Percentiles rank a stretch among this genome's conserved stretches.
Conservation (phyloP, 1,140 invertebrate genomes). For the Gyrodactylus bullatarudis region DNA sequence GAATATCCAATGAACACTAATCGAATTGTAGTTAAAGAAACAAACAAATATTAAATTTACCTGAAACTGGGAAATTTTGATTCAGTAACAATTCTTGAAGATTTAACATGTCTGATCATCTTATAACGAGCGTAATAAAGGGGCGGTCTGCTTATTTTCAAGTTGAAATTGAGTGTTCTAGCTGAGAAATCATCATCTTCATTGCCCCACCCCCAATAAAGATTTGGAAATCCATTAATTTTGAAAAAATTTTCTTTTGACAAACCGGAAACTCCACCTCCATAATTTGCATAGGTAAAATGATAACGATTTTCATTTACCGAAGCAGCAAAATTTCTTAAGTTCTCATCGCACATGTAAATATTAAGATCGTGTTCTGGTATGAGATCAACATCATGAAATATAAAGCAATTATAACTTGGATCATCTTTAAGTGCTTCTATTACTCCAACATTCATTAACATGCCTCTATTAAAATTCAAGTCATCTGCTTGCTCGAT, state of each 20-base stretch:
- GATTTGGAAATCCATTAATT: slow-evolving; percentile 65
- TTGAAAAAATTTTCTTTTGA: slow-evolving; percentile 28
- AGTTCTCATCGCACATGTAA: slow-evolving; percentile 14
- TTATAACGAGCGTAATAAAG: slow-evolving; percentile 17
- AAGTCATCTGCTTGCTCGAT: slow-evolving; percentile 16
- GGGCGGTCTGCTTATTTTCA: slow-evolving; percentile 15
- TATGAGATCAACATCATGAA: slow-evolving; percentile 14
- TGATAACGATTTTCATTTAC: slow-evolving; percentile 13
- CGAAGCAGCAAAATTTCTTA: slow-evolving; percentile 14
- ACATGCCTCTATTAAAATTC: slow-evolving; percentile 15
- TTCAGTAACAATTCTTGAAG: background rate
- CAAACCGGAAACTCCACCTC: slow-evolving; percentile 13
- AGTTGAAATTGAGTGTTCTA: slow-evolving; percentile 9
- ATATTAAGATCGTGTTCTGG: slow-evolving; percentile 11
- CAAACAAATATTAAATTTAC: no score
- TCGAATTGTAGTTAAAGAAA: no score
- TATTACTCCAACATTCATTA: slow-evolving; percentile 16
- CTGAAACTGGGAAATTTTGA: no score
- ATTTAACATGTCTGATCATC: slow-evolving; percentile 15
- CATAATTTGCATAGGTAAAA: slow-evolving; percentile 17
- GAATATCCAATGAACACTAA: no score
- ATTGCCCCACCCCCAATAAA: slow-evolving; percentile 43
- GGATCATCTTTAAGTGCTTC: slow-evolving; percentile 13
- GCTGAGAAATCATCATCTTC: slow-evolving; percentile 19
- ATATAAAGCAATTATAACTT: slow-evolving; percentile 16